Base-by-base conservation (phyloP, 2,797 vertebrate genomes). In the Pseudopleuronectes americanus region DNA sequence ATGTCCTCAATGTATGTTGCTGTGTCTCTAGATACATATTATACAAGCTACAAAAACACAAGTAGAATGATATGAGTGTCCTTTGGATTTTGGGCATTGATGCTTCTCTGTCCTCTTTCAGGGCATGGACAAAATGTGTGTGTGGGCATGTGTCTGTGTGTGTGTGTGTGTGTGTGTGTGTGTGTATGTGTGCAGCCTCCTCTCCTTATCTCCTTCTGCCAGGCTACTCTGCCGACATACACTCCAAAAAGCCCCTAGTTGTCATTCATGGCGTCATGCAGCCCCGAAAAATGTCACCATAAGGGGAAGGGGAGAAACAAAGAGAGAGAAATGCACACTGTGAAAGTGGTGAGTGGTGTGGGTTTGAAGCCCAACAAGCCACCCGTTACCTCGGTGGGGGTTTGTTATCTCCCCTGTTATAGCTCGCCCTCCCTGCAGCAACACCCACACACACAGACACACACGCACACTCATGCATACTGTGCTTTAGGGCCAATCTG, bases 161-260 rank as follows among this genome's bases (percentile, higher is more conserved):
- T 69, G 58, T 23, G 55, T 1, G 48, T 8, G 69, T 59, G 64
- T 26, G 26, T 26, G 26, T 6, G 26, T 24, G 24, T 68, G 75
- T 61, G 68, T 45, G 73, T 51, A 31, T 80, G 79, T 77, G 89
- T 89, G 88, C 66, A 71, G 84, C 82, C 86, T 57, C 74, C 71
- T 71, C 77, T 77, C 74, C 92, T 94, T 95, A 95, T 95, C 94
- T 92, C 88, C 64, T 84, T 81, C 84, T 80, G 76, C 88, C 94
- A 95, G 94, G 87, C 93, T 81, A 88, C 90, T 92, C 84, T 80
- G 84, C 78, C 74, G 85, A 89, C 91, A 90, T 69, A 85, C 89
- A 88, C 92, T 92, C 89, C 85, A 93, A 92, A 93, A 89, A 90
- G 90, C 91, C 84, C 77, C 87, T 89, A 87, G 92, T 92, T 90